Conservation (phyloP, 2,113 vertebrate species). For the Phyllostomus discolor region DNA sequence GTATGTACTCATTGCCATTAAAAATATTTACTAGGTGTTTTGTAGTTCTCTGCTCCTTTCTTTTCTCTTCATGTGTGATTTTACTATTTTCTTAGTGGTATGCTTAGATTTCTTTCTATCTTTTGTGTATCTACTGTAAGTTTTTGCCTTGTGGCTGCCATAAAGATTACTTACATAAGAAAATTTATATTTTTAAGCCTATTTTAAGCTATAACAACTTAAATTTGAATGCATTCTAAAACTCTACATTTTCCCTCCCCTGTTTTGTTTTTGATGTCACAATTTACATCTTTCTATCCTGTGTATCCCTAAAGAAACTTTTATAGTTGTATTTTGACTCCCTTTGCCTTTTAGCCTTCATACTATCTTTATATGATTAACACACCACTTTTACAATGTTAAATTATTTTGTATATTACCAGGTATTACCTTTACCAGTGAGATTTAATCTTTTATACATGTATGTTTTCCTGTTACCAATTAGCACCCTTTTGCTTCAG, state of each 20-base stretch:
- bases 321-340: not conserved
- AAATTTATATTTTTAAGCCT: too few relatives aligned
- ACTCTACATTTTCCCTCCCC: not conserved
- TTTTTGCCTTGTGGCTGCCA: not conserved
- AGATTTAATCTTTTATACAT: not conserved
- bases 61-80: not conserved
- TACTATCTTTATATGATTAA: not conserved
- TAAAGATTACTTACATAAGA: not conserved
- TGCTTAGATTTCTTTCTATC: not conserved
- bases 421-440: not conserved
- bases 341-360: not conserved
- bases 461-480: not conserved
- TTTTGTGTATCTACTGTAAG: not conserved
- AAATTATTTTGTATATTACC: not conserved
- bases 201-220: not conserved
- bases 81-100: not conserved
- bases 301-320: not conserved
- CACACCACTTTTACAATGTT: not conserved
- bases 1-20: not conserved
- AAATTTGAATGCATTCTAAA: not conserved
- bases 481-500: not conserved
- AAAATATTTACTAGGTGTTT: not conserved
- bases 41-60: not conserved
- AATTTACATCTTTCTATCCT: not conserved
- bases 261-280: not conserved